Evolutionary conservation across 2,888 invertebrate species (phyloP), one percentile per base, ranked within the genome.

Genomic region (Cerastis leucographa): DNA sequence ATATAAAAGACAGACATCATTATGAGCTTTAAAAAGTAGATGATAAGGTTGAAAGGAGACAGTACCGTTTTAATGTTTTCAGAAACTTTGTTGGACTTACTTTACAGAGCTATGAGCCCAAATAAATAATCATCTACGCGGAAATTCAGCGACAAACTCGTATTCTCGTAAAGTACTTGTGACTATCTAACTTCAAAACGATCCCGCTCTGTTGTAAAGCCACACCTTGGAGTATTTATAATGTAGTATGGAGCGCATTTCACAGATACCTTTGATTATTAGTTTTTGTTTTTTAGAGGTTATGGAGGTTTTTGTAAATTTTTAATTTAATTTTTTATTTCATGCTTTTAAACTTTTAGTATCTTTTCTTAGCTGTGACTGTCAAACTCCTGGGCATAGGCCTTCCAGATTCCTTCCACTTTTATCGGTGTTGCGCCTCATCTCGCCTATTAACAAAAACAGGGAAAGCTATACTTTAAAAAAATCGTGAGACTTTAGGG

Each of bases 101-200:
- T 79, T 78, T 46, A 69, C n/a, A 17, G 22, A 40, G 35, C 49
- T 68, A 17, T 25, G n/a, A 83, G 40, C 67, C 35, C 42, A 76
- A 76, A 83, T 73, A 83, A 73, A 75, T 76, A 83, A 83, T 83
- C 62, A 71, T 64, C 71, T 73, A 75, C 62, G 9, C 12, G 9
- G 19, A 79, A 67, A 70, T 72, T 79, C 67, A 44, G n/a, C n/a
- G 56, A 65, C 59, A 42, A 81, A 74, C 72, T 73, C n/a, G 42
- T 66, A 12, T 66, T 49, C 42, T 29, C 19, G 22, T 61, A 61
- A 69, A 61, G 49, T 54, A 69, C 42, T 67, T 61, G 51, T 19
- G 56, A 68, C 70, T 67, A 68, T 75, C 42, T 42, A 75, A 75
- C 59, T 75, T 76, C 12, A 59, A 68, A 74, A 74, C 12, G 59